phyloP scores from a whole-genome alignment of 2,113 vertebrate genomes.

The Amblyornis subalaris region DNA sequence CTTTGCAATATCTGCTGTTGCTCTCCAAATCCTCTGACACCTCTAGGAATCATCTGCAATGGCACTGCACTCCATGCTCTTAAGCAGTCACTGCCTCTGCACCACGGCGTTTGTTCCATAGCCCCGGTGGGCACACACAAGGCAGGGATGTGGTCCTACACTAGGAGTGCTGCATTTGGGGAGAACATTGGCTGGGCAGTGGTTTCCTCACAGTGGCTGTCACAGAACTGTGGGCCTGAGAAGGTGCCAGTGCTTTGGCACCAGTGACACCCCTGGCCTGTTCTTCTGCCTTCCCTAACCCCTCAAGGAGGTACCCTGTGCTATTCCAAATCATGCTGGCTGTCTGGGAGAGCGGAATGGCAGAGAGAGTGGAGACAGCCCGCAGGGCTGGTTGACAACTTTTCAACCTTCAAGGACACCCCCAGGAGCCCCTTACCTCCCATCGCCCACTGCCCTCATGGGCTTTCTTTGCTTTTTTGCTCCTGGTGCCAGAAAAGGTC shows the following conservation, averaged over 20 bases:
- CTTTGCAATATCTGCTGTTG: not conserved
- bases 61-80: not conserved
- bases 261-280: not conserved
- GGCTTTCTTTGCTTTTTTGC: not conserved
- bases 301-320: not conserved
- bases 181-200: not conserved
- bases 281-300: not conserved
- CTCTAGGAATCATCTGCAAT: not conserved
- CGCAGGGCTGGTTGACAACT: not conserved
- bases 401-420: not conserved
- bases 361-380: not conserved
- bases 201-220: not conserved
- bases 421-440: not conserved
- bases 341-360: not conserved
- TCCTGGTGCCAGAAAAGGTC: not conserved
- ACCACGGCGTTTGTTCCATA: not conserved
- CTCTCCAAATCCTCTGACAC: not conserved
- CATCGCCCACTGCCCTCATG: not conserved
- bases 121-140: rapidly evolving
- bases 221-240: not conserved
- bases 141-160: not conserved
- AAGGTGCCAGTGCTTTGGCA: not conserved
- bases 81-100: not conserved
- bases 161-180: not conserved
- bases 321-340: not conserved